These are phyloP conservation scores for Pycnomerus fuliginosus DNA, from an alignment of 2,888 invertebrate species.

Conservation along the genomic window DNA sequence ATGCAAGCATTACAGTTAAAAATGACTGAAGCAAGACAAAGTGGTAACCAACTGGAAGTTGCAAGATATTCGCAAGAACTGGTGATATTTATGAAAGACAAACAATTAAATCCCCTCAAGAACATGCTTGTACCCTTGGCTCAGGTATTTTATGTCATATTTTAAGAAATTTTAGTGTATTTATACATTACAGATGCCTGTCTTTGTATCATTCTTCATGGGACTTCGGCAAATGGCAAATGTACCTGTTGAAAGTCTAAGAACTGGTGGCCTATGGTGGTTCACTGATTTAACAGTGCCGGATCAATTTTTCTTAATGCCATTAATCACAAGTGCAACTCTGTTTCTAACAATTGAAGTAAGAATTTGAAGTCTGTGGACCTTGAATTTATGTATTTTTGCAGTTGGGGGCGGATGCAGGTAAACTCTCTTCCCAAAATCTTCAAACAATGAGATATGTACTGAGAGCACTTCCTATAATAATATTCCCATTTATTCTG, in stretches of 20 bases:
- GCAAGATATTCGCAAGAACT: conserved; percentile 76
- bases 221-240: conserved; percentile 86
- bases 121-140: conserved; percentile 74
- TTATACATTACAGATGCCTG: conserved; percentile 61
- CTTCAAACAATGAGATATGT: conserved; percentile 72
- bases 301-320: conserved; percentile 87
- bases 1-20: conserved; percentile 78
- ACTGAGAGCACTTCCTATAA: conserved; percentile 72
- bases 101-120: conserved; percentile 77
- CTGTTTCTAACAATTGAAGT: conserved; percentile 80
- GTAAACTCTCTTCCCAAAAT: conserved; percentile 65
- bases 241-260: conserved; percentile 87
- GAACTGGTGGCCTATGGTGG: conserved; percentile 87
- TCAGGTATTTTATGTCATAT: conserved; percentile 58
- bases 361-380: conserved; percentile 16
- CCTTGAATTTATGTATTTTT: conserved; percentile 23
- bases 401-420: conserved; percentile 74
- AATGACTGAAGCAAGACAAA: conserved; percentile 82
- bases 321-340: conserved; percentile 80
- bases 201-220: conserved; percentile 91
- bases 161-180: conserved; percentile 9
- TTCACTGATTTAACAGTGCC: conserved; percentile 87
- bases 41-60: conserved; percentile 76
- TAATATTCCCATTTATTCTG: conserved; percentile 81
- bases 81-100: conserved; percentile 78